phyloP scores from a whole-genome alignment of 2,888 invertebrate genomes.

The Pyrgus malvae region DNA sequence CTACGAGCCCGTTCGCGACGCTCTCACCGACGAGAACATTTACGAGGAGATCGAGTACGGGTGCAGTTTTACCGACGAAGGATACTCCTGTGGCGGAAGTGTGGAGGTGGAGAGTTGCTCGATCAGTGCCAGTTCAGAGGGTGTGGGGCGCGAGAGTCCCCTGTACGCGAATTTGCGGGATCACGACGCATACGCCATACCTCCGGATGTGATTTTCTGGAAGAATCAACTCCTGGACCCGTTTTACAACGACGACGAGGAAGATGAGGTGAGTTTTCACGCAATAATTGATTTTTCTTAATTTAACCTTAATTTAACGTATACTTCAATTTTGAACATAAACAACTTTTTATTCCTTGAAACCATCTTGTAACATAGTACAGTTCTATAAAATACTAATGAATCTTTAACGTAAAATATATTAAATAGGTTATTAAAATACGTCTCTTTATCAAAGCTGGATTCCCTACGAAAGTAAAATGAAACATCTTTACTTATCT shows the following conservation, averaged over 20 bases:
- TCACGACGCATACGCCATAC: constrained; percentile 70
- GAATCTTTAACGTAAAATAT: too few species aligned
- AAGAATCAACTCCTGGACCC: constrained; percentile 73
- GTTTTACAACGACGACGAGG: constrained; percentile 78
- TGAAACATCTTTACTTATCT: too few species aligned
- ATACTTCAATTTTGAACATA: too few species aligned
- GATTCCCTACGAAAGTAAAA: too few species aligned
- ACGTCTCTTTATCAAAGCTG: too few species aligned
- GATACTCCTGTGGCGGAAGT: constrained; percentile 73
- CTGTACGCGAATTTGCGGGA: constrained; percentile 74
- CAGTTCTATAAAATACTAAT: too few species aligned
- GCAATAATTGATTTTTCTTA: neutral
- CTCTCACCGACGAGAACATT: constrained; percentile 70
- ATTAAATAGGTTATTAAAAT: too few species aligned
- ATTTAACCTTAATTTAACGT: neutral
- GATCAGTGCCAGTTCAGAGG: constrained; percentile 71
- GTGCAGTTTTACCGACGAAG: constrained; percentile 68
- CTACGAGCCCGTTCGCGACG: constrained; percentile 73
- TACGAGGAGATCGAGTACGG: constrained; percentile 76
- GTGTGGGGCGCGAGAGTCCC: constrained; percentile 69
- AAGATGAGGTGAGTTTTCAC: constrained; percentile 71
- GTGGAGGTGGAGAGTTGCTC: constrained; percentile 74
- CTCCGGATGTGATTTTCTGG: constrained; percentile 79
- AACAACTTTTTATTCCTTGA: too few species aligned
- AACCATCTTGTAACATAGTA: too few species aligned